These are phyloP conservation scores for Cataglyphis hispanica DNA, from an alignment of 1,140 invertebrate species.

Conservation along the genomic window DNA sequence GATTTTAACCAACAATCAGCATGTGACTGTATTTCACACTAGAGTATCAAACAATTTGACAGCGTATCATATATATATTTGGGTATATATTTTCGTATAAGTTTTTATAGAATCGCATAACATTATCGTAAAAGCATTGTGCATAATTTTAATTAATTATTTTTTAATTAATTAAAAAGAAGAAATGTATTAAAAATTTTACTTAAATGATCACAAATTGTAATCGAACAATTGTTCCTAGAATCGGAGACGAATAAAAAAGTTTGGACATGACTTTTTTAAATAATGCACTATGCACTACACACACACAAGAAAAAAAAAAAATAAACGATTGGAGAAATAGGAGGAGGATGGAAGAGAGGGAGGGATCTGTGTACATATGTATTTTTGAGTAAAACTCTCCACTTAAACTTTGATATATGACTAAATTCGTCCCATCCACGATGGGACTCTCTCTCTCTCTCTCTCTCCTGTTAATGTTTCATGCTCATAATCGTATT, in stretches of 20 bases:
- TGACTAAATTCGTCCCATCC: constrained; percentile 7
- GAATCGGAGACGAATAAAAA: background rate
- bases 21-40: constrained; percentile 77
- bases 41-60: constrained; percentile 78
- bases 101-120: constrained; percentile 25
- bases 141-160: background rate
- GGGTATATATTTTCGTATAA: constrained; percentile 59
- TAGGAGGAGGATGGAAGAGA: background rate
- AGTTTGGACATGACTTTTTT: background rate
- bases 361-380: no score
- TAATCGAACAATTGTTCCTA: background rate
- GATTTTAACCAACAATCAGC: constrained; percentile 64
- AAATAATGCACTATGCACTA: background rate
- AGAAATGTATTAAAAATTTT: no score
- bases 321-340: background rate
- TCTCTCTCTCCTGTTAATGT: constrained; percentile 16
- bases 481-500: constrained; percentile 43
- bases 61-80: constrained; percentile 55
- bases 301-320: no score
- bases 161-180: no score
- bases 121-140: no score
- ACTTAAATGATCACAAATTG: no score
- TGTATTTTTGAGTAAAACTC: constrained; percentile 2
- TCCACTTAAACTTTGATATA: constrained; percentile 39
- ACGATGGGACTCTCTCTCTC: constrained; percentile 27